Evolutionary conservation across 2,797 vertebrate species (phyloP), one percentile per base, ranked within the genome.

Genomic region (Geotria australis): DNA sequence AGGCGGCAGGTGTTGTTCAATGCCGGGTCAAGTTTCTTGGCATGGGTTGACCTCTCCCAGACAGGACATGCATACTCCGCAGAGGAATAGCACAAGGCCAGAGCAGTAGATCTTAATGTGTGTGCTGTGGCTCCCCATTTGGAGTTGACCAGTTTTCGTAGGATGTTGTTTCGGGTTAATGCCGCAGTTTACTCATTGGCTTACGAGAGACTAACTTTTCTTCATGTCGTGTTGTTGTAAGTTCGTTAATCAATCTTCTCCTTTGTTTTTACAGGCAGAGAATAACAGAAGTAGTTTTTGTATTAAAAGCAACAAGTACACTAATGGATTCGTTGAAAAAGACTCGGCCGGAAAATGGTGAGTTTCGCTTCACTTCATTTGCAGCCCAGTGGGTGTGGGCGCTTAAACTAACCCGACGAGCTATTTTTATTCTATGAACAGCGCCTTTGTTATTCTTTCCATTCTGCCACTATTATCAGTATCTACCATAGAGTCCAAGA

Each of bases 301-400:
- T 98, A 66, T 74, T 96, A 73, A 96, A 98, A 78, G 91, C 91
- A 57, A 79, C 95, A 70, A 94, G 89, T 71, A 96, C 91, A 64
- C 85, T 98, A 62, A 95, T 96, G 79, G 91, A 98, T 70, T 98
- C 91, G 1, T 81, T 98, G 58, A 98, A 96, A 71, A 98, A 95
- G 76, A 93, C 91, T 47, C 81, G 89, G 63, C 86, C 91, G 61
- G 86, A 98, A 71, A 98, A 98, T 58, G 89, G 91, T 91, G 73
- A 81, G 85, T 73, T 47, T 57, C 66, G 67, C 57, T 63, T 62
- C 59, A 62, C 55, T 60, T 24, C 12, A 24, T 24, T 57, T 57
- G 13, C 46, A 8, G 14, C 24, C 46, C 10, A 10, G 46, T 12
- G 10, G 46, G 8, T 46, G 24, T 15, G 11, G 9, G 56, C 10